A percentile compares a stretch with the other conserved stretches of the same genome.
Conservation (phyloP, 2,113 vertebrate genomes). For the Turnix velox region DNA sequence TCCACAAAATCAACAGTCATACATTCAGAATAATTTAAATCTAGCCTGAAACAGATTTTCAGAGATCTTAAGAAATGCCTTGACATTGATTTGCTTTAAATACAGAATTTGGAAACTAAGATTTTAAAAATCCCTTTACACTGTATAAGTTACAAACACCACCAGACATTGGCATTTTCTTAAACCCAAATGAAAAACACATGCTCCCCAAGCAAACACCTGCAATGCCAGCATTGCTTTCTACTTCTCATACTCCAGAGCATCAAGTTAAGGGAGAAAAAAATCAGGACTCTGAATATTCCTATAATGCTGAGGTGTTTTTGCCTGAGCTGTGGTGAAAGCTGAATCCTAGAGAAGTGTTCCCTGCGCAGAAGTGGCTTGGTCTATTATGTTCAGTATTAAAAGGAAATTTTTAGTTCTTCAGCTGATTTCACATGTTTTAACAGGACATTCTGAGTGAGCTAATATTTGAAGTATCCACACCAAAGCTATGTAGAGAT, state of each 20-base stretch:
- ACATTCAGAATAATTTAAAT: not conserved
- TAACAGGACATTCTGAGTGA: not conserved
- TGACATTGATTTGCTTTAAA: not conserved
- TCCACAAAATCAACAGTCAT: not conserved
- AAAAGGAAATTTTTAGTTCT: not conserved
- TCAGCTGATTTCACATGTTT: not conserved
- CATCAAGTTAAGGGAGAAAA: not conserved
- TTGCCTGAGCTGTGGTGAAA: not conserved
- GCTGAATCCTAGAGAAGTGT: not conserved
- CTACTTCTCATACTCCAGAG: not conserved
- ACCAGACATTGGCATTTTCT: not conserved
- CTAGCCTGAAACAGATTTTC: not conserved
- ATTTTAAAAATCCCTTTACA: not conserved
- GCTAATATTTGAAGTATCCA: not conserved
- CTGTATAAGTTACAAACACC: not conserved
- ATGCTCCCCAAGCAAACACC: not conserved
- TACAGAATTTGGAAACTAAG: not conserved
- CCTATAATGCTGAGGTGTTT: not conserved
- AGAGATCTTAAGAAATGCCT: not conserved
- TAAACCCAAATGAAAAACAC: rapidly evolving
- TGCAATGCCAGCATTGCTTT: not conserved
- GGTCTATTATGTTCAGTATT: not conserved
- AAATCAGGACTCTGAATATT: not conserved
- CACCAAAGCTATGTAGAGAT: not conserved
- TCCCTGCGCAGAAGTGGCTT: not conserved